Base-by-base conservation (phyloP, 2,888 invertebrate genomes). In the Heterodera filipjevi region DNA sequence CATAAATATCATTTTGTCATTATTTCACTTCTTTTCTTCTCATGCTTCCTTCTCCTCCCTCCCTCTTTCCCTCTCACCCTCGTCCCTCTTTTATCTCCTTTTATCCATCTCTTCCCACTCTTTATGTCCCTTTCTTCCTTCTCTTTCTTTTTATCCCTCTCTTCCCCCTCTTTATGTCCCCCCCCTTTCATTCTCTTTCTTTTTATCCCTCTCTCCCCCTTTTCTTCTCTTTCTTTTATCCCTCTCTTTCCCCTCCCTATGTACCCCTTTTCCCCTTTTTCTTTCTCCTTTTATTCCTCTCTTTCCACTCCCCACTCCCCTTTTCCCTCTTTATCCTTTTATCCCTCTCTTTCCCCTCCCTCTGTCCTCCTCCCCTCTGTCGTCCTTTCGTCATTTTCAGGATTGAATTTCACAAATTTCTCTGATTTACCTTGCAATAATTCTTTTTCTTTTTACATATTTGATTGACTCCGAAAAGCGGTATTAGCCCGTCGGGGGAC, bases 401-500 rank as follows among this genome's bases (percentile, higher is more conserved):
- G 6, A 27, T 59, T n/a, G 59, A 59, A 27, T 27, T 27, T 59
- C 59, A 59, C 59, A 59, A 30, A 59, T 59, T 59, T 53, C n/a
- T 22, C n/a, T 27, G 59, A 59, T 59, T 59, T 59, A 27, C 59
- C 59, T n/a, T 49, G n/a, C 27, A 27, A 59, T 59, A 59, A 27
- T 59, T 59, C 53, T 22, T 49, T 8, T 59, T 27, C 59, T 27
- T n/a, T 27, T 27, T 22, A 59, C 10, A 27, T 59, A 59, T 59
- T 59, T 59, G 59, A 59, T 59, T 59, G 59, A 59, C 59, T 59
- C 59, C 59, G 59, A 59, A 59, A 59, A 59, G 59, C 59, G 59
- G 59, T 59, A 59, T 59, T 59, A 59, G 59, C 27, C 59, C 22
- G 27, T 19, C 27, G n/a, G 22, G 59, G 10, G 53, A 22, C 59